These are phyloP conservation scores for Phalacrocorax carbo DNA, from an alignment of 2,113 vertebrate species.

Conservation along the genomic window DNA sequence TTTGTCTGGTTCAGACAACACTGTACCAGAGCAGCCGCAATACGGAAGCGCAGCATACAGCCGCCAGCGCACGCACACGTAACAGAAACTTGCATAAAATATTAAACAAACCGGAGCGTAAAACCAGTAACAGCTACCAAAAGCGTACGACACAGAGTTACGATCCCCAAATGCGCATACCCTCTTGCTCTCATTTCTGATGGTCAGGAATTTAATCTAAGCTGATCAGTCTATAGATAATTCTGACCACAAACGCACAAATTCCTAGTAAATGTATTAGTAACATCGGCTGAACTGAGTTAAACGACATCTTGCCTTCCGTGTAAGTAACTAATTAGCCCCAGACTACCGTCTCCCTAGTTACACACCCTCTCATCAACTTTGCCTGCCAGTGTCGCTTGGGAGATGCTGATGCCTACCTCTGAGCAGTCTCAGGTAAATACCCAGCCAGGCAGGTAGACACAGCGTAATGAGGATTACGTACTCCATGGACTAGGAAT, in stretches of 20 bases:
- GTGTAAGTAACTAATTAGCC: not conserved
- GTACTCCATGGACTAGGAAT: not conserved
- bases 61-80: accelerated
- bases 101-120: not conserved
- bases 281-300: not conserved
- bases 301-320: not conserved
- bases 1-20: too few relatives aligned
- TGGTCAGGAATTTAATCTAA: not conserved
- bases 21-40: accelerated
- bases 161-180: accelerated
- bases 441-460: not conserved
- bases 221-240: not conserved
- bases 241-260: not conserved
- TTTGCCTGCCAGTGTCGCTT: not conserved
- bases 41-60: accelerated
- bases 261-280: not conserved
- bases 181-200: not conserved
- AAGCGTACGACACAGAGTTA: not conserved
- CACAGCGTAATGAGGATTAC: accelerated
- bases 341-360: not conserved
- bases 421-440: not conserved
- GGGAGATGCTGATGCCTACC: not conserved
- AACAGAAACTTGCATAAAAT: accelerated
- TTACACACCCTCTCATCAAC: not conserved
- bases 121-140: not conserved